Evolutionary conservation across 2,797 vertebrate species (phyloP), one percentile per base, ranked within the genome.

Genomic region (Malacoctenus gilli): DNA sequence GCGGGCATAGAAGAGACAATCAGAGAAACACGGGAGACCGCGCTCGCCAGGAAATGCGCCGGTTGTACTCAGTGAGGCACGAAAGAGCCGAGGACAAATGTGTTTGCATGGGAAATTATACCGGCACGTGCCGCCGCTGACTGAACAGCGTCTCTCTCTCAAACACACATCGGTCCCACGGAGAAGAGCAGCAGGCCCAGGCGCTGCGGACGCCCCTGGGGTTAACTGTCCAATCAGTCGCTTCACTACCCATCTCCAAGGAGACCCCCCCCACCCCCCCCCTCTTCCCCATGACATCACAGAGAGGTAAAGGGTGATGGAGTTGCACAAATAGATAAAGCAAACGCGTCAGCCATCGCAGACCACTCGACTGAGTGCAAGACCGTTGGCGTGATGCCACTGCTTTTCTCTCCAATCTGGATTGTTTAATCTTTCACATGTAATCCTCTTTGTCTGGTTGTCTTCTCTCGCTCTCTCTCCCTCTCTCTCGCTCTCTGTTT

Each of bases 151-250:
- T 63, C 68, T 77, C 68, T 67, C 54, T 72, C 52, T 3, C 21
- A 11, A 25, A 4, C 79, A 81, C 72, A 77, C 73, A 77, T 84
- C 80, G 83, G 73, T 37, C 71, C 54, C 62, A 75, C 70, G 72
- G 51, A 80, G 66, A 72, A 70, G 53, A 77, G 65, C 73, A 79
- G 63, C 68, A 40, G 65, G 71, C 61, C 42, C 41, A 30, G 74
- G 51, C 35, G 5, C 31, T 37, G 10, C 54, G 5, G 14, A 59
- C 54, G 69, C 63, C 79, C 69, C 63, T 4, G 62, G 70, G 81
- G 81, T 86, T 83, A 86, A 83, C 75, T 36, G 68, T 78, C 81
- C 84, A 85, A 86, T 89, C 77, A 82, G 69, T 28, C 47, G 67
- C 84, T 83, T 63, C 62, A 41, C 72, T 77, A 44, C 35, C 58